Evolutionary conservation across 35 echinoderm and acorn worm species (phyloP).

Genomic region (Ptychodera flava): DNA sequence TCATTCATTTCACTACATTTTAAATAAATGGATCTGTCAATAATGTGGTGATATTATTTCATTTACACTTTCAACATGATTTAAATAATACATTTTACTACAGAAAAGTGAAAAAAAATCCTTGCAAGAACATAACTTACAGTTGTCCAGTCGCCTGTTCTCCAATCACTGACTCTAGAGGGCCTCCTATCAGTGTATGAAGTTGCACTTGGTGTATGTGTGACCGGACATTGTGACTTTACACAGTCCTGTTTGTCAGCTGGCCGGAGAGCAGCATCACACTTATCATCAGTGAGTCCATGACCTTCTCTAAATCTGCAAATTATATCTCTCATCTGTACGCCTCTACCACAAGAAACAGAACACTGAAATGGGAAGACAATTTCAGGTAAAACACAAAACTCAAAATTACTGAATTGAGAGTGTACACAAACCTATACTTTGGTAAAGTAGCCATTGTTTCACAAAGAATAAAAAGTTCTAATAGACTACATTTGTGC

Average conservation of each 20-base stretch:
- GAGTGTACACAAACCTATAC: too few relatives aligned
- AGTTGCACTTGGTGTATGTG: neutral
- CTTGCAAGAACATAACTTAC: slow-evolving; percentile 27
- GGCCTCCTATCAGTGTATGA: neutral
- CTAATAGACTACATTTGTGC: too few relatives aligned
- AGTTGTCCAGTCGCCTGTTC: slow-evolving; percentile 45
- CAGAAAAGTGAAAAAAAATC: too few relatives aligned
- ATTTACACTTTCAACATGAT: too few relatives aligned
- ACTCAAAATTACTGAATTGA: too few relatives aligned
- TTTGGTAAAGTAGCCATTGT: too few relatives aligned
- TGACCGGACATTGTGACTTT: slow-evolving; percentile 2
- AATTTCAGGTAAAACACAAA: neutral
- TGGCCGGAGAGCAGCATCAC: slow-evolving; percentile 41
- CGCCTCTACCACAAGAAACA: slow-evolving; percentile 29
- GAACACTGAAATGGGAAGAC: slow-evolving; percentile 36
- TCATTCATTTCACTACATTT: too few relatives aligned
- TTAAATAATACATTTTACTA: too few relatives aligned
- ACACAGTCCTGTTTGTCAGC: slow-evolving; percentile 13
- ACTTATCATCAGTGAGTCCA: slow-evolving; percentile 5
- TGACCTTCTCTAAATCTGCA: slow-evolving; percentile 9
- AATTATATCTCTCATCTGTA: neutral
- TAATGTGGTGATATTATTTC: too few relatives aligned
- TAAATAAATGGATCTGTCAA: too few relatives aligned
- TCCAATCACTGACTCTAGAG: slow-evolving; percentile 18
- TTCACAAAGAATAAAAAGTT: too few relatives aligned